Base-by-base conservation (phyloP, 2,113 vertebrate genomes). In the Tetrax tetrax region DNA sequence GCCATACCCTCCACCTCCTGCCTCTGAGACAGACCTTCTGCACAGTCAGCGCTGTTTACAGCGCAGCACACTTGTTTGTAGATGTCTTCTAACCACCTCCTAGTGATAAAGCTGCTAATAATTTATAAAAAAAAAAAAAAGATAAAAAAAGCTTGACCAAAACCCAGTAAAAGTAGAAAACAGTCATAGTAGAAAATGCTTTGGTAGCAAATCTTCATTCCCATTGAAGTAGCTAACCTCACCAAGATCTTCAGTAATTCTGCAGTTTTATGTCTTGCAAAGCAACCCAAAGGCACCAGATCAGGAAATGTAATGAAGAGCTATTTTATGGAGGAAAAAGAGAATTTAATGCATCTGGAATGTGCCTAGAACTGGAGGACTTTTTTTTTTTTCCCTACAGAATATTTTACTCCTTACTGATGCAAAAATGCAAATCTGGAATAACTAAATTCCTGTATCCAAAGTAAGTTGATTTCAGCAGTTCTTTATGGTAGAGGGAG, bases 391-490 rank as follows among this genome's bases (percentile, higher is more conserved):
- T 64, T 85, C 53, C n/a, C 51, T 56, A 14, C 29, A 27, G 33
- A 65, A 50, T 2, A 10, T 72, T 35, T 92, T 2, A 0, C 17
- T 85, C 14, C 22, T 85, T 0, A 0, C 10, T 64, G 53, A 57
- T 61, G 57, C 15, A 57, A 87, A 91, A 83, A 71, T 79, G 66
- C 38, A 90, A 83, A 83, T 83, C 33, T 65, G 35, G 12, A 37
- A 61, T 79, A 61, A 16, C 72, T 65, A 45, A n/a, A 69, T 88
- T 76, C 54, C 45, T 72, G 35, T 35, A 72, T 64, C 45, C 54
- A 35, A 60, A 93, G 38, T 25, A 33, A 86, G 24, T 41, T 76
- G 63, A 69, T 83, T 94, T 86, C 71, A 86, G 41, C 60, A 80
- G 35, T 95, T 65, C 27, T 72, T 92, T 83, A 10, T 65, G 35